These are phyloP conservation scores for Odontocolon sp. DNA, from an alignment of 2,888 invertebrate genomes.

Conservation along the genomic window DNA sequence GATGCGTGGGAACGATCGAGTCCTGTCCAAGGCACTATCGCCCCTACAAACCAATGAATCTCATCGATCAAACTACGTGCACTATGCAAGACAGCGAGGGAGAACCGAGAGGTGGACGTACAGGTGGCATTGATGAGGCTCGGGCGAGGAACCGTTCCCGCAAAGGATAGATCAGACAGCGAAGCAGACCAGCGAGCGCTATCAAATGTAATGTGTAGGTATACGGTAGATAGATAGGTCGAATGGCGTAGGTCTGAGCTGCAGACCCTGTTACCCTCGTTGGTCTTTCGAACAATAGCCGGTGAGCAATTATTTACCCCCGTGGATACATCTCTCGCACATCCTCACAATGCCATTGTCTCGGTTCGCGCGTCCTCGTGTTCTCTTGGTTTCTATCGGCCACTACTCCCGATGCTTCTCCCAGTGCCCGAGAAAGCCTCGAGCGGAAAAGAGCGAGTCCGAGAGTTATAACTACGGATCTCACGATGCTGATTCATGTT, in stretches of 20 bases:
- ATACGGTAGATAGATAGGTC: not conserved
- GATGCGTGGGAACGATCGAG: slow-evolving; percentile 20
- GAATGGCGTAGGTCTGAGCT: not conserved
- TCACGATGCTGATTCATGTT: slow-evolving; percentile 9
- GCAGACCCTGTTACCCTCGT: slow-evolving; percentile 20
- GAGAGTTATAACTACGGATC: slow-evolving; percentile 22
- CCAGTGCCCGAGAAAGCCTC: slow-evolving; percentile 23
- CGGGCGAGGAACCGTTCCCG: not conserved
- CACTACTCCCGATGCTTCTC: no score
- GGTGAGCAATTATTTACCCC: slow-evolving; percentile 65
- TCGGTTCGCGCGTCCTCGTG: slow-evolving; percentile 23
- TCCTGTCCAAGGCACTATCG: slow-evolving; percentile 2
- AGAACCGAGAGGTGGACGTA: not conserved
- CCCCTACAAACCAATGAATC: slow-evolving; percentile 1
- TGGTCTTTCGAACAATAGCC: slow-evolving; percentile 38
- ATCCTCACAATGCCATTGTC: slow-evolving; percentile 63
- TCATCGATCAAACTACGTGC: slow-evolving; percentile 41
- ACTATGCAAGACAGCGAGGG: not conserved
- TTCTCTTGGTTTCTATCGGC: not conserved
- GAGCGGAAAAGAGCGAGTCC: slow-evolving; percentile 32
- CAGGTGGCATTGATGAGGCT: not conserved
- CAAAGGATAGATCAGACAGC: not conserved
- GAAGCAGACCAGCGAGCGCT: not conserved
- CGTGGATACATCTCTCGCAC: slow-evolving; percentile 47
- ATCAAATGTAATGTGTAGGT: slow-evolving; percentile 7